Evolutionary conservation across 1,140 invertebrate genomes (phyloP).

Genomic region (Phortica variegata): DNA sequence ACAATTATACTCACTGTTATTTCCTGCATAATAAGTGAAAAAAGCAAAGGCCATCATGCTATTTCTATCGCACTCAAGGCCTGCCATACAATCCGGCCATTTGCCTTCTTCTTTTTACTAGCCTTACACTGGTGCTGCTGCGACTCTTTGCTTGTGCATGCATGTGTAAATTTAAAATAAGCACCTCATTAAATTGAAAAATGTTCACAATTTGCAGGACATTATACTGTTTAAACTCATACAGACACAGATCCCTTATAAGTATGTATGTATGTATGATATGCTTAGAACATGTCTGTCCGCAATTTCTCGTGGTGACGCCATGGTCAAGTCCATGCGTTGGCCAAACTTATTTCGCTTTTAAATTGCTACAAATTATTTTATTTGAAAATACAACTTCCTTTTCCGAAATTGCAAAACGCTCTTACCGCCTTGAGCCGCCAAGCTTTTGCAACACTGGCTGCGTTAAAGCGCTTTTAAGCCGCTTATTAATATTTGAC

Average conservation of each 20-base stretch:
- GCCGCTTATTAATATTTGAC: no score
- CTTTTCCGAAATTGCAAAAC: no score
- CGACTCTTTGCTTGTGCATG: conserved; percentile 14
- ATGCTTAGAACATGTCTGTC: no score
- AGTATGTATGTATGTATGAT: no score
- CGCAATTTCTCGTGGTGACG: neutral
- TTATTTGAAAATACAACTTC: no score
- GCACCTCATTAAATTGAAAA: conserved; percentile 56
- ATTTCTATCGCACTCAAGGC: conserved; percentile 2
- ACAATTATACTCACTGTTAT: no score
- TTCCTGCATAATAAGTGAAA: no score
- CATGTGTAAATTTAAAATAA: conserved; percentile 49
- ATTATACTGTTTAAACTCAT: conserved; percentile 41
- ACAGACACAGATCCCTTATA: no score
- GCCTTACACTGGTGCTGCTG: conserved; percentile 2
- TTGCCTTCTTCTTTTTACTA: neutral
- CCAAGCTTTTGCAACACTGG: neutral
- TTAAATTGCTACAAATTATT: no score
- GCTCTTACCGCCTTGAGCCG: no score
- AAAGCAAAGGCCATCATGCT: conserved; percentile 14
- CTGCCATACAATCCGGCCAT: neutral
- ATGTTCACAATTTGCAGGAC: conserved; percentile 51
- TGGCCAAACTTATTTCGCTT: no score
- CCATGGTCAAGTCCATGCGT: no score
- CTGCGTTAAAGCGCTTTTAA: conserved; percentile 50